phyloP scores from a whole-genome alignment of 2,888 invertebrate genomes.

The Acheta domesticus region DNA sequence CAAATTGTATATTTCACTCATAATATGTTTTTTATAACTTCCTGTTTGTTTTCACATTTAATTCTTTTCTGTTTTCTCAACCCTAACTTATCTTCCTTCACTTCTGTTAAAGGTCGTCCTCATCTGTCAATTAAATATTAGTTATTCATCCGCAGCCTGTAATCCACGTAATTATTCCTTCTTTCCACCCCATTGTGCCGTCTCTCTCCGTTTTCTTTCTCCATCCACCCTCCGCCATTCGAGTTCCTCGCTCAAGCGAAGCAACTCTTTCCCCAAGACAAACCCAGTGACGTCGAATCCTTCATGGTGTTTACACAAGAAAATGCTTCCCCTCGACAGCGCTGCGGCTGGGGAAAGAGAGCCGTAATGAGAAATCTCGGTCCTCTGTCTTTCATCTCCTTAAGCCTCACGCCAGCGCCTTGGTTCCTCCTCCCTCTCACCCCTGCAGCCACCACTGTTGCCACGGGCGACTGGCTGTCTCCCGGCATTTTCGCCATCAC shows the following conservation, averaged over 20 bases:
- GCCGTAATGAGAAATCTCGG: slow-evolving; percentile 9
- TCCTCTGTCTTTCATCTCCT: slow-evolving; percentile 18
- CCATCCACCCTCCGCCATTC: neutral
- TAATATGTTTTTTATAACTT: neutral
- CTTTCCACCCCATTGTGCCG: neutral
- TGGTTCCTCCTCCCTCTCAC: no score
- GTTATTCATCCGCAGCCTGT: neutral
- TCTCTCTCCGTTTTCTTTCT: neutral
- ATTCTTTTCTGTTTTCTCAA: no score
- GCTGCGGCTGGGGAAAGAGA: neutral
- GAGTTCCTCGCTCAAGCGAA: neutral
- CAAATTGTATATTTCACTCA: no score
- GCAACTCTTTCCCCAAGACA: neutral
- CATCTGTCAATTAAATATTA: neutral
- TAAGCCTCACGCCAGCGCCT: neutral
- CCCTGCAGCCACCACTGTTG: neutral
- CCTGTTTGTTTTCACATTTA: neutral
- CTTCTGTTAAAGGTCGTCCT: no score
- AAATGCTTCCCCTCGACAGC: neutral
- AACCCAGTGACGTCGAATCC: slow-evolving; percentile 8
- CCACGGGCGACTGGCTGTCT: neutral
- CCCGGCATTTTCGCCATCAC: neutral
- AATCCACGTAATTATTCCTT: neutral
- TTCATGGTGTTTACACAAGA: slow-evolving; percentile 18
- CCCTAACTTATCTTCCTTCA: no score